phyloP scores from a whole-genome alignment of 1,140 invertebrate genomes.

The Drosophila sp. region DNA sequence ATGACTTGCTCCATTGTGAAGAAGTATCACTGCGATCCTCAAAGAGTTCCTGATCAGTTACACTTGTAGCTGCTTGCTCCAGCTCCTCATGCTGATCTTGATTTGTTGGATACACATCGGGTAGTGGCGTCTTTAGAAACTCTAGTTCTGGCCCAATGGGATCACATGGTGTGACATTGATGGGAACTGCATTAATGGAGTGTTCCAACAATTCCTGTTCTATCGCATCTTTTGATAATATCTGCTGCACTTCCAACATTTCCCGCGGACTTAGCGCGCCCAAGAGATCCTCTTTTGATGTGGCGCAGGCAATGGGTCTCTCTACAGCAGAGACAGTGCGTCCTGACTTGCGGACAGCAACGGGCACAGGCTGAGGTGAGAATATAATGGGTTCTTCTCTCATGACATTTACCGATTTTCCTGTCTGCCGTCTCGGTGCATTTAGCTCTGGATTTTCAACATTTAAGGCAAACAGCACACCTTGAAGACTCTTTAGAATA shows the following conservation, averaged over 20 bases:
- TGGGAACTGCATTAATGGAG: background rate
- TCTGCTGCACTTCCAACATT: conserved; percentile 54
- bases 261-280: conserved; percentile 47
- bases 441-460: conserved; percentile 93
- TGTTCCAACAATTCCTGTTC: conserved; percentile 29
- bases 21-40: conserved; percentile 79
- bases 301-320: conserved; percentile 63
- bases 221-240: conserved; percentile 44
- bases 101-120: conserved; percentile 40
- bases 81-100: background rate
- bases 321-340: conserved; percentile 49
- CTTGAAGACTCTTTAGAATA: conserved; percentile 91
- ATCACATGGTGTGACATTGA: conserved; percentile 47
- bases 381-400: conserved; percentile 85
- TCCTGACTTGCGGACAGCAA: conserved; percentile 32
- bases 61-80: background rate
- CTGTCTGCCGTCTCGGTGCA: conserved; percentile 54
- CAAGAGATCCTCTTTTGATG: conserved; percentile 70
- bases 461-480: conserved; percentile 93
- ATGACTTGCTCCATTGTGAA: conserved; percentile 81
- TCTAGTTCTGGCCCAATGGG: conserved; percentile 76
- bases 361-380: conserved; percentile 82
- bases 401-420: conserved; percentile 5
- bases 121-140: conserved; percentile 68
- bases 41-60: conserved; percentile 47